Base-by-base conservation (phyloP, 2,797 vertebrate genomes). In the Spea hammondii region DNA sequence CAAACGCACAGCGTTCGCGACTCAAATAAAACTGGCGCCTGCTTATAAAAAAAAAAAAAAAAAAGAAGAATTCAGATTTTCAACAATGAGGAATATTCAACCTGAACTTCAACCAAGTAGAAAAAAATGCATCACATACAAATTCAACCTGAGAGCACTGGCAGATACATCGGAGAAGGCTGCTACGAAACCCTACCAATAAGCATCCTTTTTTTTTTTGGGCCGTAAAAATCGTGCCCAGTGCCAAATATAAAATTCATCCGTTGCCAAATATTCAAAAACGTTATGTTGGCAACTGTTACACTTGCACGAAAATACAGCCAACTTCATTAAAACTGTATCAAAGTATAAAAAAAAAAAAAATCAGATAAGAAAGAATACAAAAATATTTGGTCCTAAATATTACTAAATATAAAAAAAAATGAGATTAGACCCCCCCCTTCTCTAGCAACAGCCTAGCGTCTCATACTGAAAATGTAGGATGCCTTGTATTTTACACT, bases 1-100 rank as follows among this genome's bases (percentile, higher is more conserved):
- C 95, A 92, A 96, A 95, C 95, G 95, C 95, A 95, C 94, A 95
- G 95, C 95, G 93, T 95, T 95, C 88, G 94, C 86, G 93, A 94
- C 91, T 95, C 93, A 3, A 87, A 90, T 77, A 92, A 91, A 92
- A 89, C 89, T 89, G 91, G 88, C 86, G 90, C 89, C 88, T 82
- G 66, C 86, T 88, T 89, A 76, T 84, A 85, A 89, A 90, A 85
- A 88, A 60, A 47, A 32, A 74, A 70, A 70, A 10, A 17, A 70
- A 62, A n/a, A 67, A 65, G 72, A 67, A 65, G 72, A 74, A 59
- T 67, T 77, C 70, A 72, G 54, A 50, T 76, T 76, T 48, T 71
- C 9, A 76, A 12, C 74, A 71, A 49, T 3, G 59, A 77, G 74
- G 70, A 76, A 77, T 65, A 57, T 77, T 77, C 54, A 73, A 64